phyloP scores from a whole-genome alignment of 2,113 vertebrate species.

The Cyanistes caeruleus region DNA sequence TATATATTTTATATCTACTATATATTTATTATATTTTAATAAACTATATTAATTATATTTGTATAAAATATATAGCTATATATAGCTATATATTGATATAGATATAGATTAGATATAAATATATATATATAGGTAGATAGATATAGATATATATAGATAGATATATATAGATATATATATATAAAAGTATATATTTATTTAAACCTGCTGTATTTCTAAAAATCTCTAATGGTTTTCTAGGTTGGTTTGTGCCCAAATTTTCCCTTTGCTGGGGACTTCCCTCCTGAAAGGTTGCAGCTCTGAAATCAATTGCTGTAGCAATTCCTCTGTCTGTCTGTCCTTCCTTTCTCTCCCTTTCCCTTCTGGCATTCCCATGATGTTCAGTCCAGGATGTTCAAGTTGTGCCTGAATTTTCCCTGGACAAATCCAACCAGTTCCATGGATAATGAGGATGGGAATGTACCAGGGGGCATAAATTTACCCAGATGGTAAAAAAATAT shows the following conservation, averaged over 20 bases:
- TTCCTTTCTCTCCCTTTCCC: neutral
- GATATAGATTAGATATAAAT: too few relatives aligned
- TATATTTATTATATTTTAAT: too few relatives aligned
- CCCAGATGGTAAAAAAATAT: neutral
- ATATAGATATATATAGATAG: too few relatives aligned
- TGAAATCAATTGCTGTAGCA: fast-evolving
- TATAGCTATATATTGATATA: too few relatives aligned
- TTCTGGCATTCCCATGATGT: neutral
- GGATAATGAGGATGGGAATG: neutral
- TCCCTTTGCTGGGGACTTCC: neutral
- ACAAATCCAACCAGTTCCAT: neutral
- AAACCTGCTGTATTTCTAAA: neutral
- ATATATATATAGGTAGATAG: too few relatives aligned
- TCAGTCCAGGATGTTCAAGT: neutral
- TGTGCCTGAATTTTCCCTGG: neutral
- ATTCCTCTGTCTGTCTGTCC: neutral
- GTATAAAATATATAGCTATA: too few relatives aligned
- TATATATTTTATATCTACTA: too few relatives aligned
- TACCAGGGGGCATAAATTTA: fast-evolving
- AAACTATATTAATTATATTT: too few relatives aligned
- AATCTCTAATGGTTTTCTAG: neutral
- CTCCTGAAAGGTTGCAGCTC: fast-evolving
- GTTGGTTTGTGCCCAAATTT: neutral
- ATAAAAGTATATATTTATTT: too few relatives aligned
- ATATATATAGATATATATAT: too few relatives aligned